Percentiles rank a stretch among this genome's conserved stretches.
These are phyloP conservation scores for Leptopilina drosophilae DNA, from an alignment of 2,888 invertebrate species.

Conservation along the genomic window DNA sequence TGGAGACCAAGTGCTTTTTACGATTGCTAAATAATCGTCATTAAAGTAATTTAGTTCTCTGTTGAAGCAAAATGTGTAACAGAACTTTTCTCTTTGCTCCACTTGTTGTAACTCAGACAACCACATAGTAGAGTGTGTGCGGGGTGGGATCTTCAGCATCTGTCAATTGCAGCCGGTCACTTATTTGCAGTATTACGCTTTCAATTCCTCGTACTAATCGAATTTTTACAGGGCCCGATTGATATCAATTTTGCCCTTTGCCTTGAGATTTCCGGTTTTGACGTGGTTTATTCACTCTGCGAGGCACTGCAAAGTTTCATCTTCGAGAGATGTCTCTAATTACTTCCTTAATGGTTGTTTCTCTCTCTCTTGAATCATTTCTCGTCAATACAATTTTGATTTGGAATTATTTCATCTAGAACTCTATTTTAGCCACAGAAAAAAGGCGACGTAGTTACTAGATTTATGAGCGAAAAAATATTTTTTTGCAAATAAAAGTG, in stretches of 20 bases:
- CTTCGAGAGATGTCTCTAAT: background rate
- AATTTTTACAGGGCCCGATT: conserved; percentile 28
- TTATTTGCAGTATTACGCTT: conserved; percentile 20
- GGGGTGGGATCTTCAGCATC: conserved; percentile 31
- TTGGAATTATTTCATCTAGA: too few relatives aligned
- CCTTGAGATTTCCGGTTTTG: conserved; percentile 18
- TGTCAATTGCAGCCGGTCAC: conserved; percentile 31
- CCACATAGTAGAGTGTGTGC: background rate
- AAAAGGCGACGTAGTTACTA: too few relatives aligned
- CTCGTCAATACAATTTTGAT: too few relatives aligned
- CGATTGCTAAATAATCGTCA: conserved; percentile 36
- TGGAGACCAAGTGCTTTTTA: conserved; percentile 6
- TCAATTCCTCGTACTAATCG: conserved; percentile 13
- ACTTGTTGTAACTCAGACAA: background rate
- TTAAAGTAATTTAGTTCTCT: conserved; percentile 37
- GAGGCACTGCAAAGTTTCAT: conserved; percentile 8
- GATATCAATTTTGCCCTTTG: conserved; percentile 26
- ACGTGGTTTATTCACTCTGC: background rate
- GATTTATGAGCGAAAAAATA: too few relatives aligned
- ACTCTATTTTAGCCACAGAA: too few relatives aligned
- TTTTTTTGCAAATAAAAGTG: background rate
- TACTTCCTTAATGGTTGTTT: background rate
- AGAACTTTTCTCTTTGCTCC: conserved; percentile 41
- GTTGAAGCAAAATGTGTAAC: conserved; percentile 36
- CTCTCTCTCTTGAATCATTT: background rate